These are phyloP conservation scores for Scomberomorus guttatus DNA, from an alignment of 2,797 vertebrate genomes.

Conservation along the genomic window DNA sequence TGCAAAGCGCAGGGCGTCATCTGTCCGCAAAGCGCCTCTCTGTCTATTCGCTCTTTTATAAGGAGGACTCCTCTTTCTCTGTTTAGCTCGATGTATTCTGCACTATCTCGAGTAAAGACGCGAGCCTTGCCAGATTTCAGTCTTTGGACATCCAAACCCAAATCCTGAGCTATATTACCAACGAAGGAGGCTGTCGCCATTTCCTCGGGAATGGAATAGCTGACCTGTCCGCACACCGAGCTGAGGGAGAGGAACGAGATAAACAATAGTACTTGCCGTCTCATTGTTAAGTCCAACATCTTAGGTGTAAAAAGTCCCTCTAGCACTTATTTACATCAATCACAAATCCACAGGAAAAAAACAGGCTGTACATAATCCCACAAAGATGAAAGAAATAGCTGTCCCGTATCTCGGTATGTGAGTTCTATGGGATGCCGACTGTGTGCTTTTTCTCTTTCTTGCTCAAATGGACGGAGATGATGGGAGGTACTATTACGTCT, in stretches of 20 bases:
- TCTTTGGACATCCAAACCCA: slow-evolving; percentile 68
- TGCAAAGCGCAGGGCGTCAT: slow-evolving; percentile 73
- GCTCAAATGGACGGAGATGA: slow-evolving; percentile 38
- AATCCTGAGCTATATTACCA: slow-evolving; percentile 73
- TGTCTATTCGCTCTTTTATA: slow-evolving; percentile 76
- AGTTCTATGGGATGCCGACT: too few species aligned
- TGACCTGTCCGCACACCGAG: slow-evolving; percentile 60
- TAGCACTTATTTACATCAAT: not conserved
- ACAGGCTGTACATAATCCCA: not conserved
- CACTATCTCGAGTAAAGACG: slow-evolving; percentile 65
- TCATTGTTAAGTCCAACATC: slow-evolving; percentile 60
- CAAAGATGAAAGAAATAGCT: too few species aligned
- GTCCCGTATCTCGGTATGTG: too few species aligned
- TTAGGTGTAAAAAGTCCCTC: not conserved
- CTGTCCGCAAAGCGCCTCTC: slow-evolving; percentile 72
- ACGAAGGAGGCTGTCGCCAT: slow-evolving; percentile 70
- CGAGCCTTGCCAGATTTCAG: slow-evolving; percentile 66
- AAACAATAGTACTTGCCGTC: slow-evolving; percentile 64
- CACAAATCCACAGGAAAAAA: accelerated
- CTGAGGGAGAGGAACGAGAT: slow-evolving; percentile 43
- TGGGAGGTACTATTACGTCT: slow-evolving; percentile 20
- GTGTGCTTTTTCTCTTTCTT: not conserved
- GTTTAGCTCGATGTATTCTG: slow-evolving; percentile 70
- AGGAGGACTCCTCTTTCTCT: slow-evolving; percentile 68
- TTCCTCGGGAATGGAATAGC: slow-evolving; percentile 68